A percentile compares a stretch with the other conserved stretches of the same genome.
These are phyloP conservation scores for Muscicapa adusta DNA, from an alignment of 2,113 vertebrate genomes.

Conservation along the genomic window DNA sequence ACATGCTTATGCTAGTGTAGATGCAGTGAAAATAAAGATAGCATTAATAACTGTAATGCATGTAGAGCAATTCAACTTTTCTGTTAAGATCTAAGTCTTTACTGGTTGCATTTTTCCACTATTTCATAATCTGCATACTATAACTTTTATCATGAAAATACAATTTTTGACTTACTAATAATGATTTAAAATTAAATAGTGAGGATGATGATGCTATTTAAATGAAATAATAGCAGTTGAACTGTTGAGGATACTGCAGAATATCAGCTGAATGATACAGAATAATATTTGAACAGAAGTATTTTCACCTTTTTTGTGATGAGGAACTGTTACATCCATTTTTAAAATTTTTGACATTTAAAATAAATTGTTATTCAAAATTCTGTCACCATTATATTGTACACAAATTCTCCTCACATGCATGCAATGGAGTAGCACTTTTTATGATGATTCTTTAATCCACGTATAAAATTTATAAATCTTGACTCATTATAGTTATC, in stretches of 20 bases:
- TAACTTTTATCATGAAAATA: neutral
- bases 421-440: neutral
- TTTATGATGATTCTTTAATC: neutral
- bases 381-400: neutral
- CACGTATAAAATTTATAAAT: neutral
- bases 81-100: neutral
- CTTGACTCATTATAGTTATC: neutral
- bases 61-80: neutral
- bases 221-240: neutral
- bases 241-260: neutral
- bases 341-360: neutral
- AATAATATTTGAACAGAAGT: neutral
- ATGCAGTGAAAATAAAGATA: neutral
- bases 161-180: neutral
- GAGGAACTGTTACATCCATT: neutral
- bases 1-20: neutral
- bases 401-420: neutral
- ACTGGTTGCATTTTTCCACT: neutral
- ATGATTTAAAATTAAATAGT: neutral
- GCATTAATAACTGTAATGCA: neutral
- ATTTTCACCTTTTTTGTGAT: neutral
- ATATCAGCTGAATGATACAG: rapidly evolving
- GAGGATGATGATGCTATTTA: neutral
- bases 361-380: neutral
- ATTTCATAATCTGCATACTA: neutral